Conservation (phyloP, 2,113 vertebrate genomes). For the Melozone crissalis region DNA sequence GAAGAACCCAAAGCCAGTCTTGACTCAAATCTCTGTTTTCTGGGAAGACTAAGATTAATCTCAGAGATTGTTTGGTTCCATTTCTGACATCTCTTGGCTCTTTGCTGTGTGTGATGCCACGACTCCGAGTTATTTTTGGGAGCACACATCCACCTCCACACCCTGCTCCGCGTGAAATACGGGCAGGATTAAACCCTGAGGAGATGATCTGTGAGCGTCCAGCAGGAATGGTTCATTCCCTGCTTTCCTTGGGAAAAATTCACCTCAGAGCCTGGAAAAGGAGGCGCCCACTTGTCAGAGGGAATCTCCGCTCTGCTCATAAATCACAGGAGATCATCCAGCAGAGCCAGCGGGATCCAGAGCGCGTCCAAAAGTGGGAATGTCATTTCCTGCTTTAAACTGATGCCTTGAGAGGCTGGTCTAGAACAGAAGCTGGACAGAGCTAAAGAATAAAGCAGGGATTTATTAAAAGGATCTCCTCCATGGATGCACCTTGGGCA, state of each 20-base stretch:
- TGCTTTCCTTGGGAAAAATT: not conserved
- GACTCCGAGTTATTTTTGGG: not conserved
- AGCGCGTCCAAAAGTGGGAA: not conserved
- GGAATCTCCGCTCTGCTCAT: not conserved
- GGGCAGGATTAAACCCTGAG: not conserved
- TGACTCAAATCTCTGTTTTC: slow-evolving; percentile 2
- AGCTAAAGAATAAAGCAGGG: no score
- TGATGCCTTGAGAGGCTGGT: not conserved
- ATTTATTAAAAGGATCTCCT: no score
- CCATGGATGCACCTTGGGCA: no score
- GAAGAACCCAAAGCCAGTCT: not conserved
- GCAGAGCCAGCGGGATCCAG: not conserved
- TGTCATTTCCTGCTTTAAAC: not conserved
- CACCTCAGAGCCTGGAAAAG: not conserved
- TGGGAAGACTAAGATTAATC: slow-evolving; percentile 4
- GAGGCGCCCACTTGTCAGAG: not conserved
- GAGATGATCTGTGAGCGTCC: not conserved
- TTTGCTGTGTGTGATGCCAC: slow-evolving; percentile 24
- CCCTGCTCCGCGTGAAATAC: not conserved
- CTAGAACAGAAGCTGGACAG: not conserved
- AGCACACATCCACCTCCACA: slow-evolving; percentile 21
- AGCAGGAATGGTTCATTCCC: not conserved
- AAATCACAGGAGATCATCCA: not conserved
- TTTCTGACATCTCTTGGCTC: slow-evolving; percentile 18
- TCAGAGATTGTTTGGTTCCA: not conserved